Evolutionary conservation across 2,797 vertebrate species (phyloP).

Genomic region (Tragelaphus oryx): DNA sequence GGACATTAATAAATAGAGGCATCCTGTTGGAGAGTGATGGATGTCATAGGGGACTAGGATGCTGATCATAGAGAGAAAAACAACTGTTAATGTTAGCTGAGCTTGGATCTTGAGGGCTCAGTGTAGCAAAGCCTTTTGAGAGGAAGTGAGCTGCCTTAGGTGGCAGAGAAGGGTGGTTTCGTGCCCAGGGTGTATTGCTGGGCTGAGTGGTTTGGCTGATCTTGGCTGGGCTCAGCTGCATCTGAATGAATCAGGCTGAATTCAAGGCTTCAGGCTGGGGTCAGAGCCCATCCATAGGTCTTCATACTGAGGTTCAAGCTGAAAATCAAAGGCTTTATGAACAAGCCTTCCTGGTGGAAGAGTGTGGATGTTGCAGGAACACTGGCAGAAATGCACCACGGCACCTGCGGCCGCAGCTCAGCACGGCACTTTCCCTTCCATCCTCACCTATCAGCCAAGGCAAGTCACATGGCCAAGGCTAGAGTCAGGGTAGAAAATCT

Average conservation of each 20-base stretch:
- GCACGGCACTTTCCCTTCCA: not conserved
- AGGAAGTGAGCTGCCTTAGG: not conserved
- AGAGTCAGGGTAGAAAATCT: not conserved
- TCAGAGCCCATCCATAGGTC: not conserved
- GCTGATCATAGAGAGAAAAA: not conserved
- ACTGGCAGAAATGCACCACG: not conserved
- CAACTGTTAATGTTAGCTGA: not conserved
- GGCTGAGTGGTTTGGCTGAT: not conserved
- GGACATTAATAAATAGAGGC: not conserved
- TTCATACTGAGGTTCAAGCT: not conserved
- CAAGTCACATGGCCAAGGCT: not conserved
- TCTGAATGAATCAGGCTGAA: not conserved
- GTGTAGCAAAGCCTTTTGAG: not conserved
- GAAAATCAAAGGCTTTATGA: not conserved
- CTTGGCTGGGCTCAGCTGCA: not conserved
- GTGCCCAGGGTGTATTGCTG: accelerated
- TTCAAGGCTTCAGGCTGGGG: not conserved
- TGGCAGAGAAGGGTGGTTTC: not conserved
- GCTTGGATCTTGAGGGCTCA: not conserved
- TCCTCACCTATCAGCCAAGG: not conserved
- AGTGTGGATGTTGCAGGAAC: not conserved
- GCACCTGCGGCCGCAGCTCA: not conserved
- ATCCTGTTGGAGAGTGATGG: not conserved
- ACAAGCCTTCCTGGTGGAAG: not conserved
- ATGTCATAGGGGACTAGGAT: not conserved